Percentiles rank a stretch among this genome's conserved stretches.
Evolutionary conservation across 2,113 vertebrate species (phyloP).

Genomic region (Gadus macrocephalus): DNA sequence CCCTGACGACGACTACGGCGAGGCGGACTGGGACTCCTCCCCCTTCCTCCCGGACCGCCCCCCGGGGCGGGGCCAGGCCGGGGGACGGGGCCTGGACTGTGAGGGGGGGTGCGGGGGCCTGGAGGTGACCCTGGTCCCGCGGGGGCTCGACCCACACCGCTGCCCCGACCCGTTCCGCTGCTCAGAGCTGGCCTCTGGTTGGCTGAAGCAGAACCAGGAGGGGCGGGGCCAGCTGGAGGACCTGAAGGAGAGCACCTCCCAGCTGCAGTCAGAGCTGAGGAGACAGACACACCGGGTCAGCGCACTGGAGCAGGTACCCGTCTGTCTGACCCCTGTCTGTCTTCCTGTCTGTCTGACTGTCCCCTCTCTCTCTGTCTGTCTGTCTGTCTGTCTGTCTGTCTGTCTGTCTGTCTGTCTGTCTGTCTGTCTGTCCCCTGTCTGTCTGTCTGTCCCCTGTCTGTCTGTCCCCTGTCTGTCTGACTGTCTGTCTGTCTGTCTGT

Average conservation of each 20-base stretch:
- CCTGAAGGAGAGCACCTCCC: conserved; percentile 67
- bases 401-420: not conserved
- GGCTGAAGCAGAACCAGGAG: conserved; percentile 78
- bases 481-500: too few relatives aligned
- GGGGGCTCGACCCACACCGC: conserved; percentile 50
- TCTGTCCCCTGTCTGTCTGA: too few relatives aligned
- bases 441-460: too few relatives aligned
- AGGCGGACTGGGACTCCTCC: not conserved
- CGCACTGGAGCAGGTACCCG: conserved; percentile 44
- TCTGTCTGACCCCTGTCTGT: not conserved
- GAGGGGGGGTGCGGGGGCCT: conserved; percentile 68
- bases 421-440: too few relatives aligned
- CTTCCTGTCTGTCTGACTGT: too few relatives aligned
- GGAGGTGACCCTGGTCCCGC: conserved; percentile 64
- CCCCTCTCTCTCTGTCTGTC: not conserved
- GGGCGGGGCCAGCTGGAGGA: conserved; percentile 75
- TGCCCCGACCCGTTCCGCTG: conserved; percentile 82
- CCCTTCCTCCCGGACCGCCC: not conserved
- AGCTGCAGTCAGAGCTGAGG: conserved; percentile 77
- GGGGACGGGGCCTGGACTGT: conserved; percentile 15
- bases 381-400: conserved; percentile 10
- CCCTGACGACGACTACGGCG: not conserved
- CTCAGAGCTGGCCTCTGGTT: conserved; percentile 73
- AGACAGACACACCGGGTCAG: conserved; percentile 47
- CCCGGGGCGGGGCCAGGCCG: not conserved